Base-by-base conservation (phyloP, 2,113 vertebrate genomes). In the Calyptomena viridis region DNA sequence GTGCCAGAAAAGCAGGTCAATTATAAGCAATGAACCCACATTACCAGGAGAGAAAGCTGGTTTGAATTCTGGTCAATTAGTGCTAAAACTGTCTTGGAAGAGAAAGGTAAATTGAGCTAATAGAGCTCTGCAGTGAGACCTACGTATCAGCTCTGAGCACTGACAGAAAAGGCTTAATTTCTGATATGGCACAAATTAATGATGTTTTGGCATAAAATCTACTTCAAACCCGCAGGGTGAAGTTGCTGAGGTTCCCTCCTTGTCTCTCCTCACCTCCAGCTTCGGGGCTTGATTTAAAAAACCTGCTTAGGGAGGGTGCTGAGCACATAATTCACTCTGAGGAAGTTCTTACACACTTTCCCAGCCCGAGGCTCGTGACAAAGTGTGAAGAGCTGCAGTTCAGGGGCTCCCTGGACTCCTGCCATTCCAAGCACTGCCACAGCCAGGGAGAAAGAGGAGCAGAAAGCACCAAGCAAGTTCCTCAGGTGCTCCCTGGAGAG, bases 41-140 rank as follows among this genome's bases (percentile, higher is more conserved):
- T 76, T 30, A 89, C 66, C 89, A 25, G 74, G 68, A 94, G 84
- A 89, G 67, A 93, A 94, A 94, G 77, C 69, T 76, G 71, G 66
- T 93, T 72, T 91, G 93, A 83, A 95, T 95, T 87, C 93, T 94
- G 62, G 35, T 91, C 93, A 95, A 91, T 96, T 95, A 95, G 74
- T 49, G 87, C 81, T 87, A 80, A 84, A 94, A 28, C 40, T 68
- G 64, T 8, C 91, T 76, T 76, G 89, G 91, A 95, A 95, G 53
- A 30, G 63, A 76, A 53, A 87, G 84, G 94, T 73, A 93, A 95
- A 79, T 22, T 19, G 91, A 96, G 77, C 95, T 94, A 60, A 85
- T 60, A 66, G 66, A 85, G 78, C 87, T 89, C 17, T 79, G 77
- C 77, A 75, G 73, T 1, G 19, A 95, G 88, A 49, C 50, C 72